phyloP scores from a whole-genome alignment of 2,113 vertebrate species.

The Xenus cinereus region DNA sequence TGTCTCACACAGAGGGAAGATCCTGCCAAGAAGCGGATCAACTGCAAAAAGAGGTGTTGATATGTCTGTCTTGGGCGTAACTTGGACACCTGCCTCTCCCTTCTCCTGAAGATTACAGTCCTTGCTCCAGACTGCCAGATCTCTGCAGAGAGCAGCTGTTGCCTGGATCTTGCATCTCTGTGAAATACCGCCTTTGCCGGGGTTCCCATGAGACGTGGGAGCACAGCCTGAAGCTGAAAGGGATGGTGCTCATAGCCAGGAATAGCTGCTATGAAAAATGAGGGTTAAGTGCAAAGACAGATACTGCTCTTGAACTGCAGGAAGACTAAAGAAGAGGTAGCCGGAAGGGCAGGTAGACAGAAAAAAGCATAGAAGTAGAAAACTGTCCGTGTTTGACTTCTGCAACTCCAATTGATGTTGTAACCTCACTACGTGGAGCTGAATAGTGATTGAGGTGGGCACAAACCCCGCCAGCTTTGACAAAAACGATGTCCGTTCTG shows the following conservation, averaged over 20 bases:
- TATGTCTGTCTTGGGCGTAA: background rate
- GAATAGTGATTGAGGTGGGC: background rate
- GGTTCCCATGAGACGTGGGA: background rate
- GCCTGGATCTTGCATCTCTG: background rate
- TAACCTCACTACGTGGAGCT: background rate
- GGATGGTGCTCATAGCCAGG: fast-evolving
- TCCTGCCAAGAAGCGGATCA: background rate
- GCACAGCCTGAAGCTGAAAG: background rate
- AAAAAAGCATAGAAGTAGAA: background rate
- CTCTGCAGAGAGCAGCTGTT: background rate
- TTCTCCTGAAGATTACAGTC: background rate
- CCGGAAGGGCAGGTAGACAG: background rate
- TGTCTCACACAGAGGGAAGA: background rate
- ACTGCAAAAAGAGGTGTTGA: background rate
- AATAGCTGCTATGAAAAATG: background rate
- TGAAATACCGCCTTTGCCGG: background rate
- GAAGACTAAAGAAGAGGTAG: background rate
- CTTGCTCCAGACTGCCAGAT: background rate
- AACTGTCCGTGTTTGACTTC: background rate
- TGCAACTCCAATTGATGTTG: background rate
- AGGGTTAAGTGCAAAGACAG: background rate
- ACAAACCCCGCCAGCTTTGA: background rate
- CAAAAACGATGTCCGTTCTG: background rate
- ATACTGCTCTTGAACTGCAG: background rate
- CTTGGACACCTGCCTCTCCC: background rate